Base-by-base conservation (phyloP, 2,888 invertebrate species). In the Agapostemon virescens region DNA sequence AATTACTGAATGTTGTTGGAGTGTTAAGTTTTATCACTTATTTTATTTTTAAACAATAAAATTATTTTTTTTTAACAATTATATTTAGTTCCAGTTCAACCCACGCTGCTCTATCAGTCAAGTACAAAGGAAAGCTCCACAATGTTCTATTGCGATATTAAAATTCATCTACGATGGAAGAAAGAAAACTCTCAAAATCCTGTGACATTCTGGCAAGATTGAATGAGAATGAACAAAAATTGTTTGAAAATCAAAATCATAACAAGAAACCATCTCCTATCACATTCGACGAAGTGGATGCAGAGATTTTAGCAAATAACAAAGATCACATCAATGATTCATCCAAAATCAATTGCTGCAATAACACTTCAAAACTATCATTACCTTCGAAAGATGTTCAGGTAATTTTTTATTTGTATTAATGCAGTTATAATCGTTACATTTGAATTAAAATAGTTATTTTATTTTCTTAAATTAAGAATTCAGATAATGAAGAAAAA, bases 71-170 rank as follows among this genome's bases (percentile, higher is more conserved):
- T 52, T 30, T 1, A 68, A 55, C 15, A 20, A 7, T 9, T 36
- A 49, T 45, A 13, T 81, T 75, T 26, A 84, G 69, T 87, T 89
- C 52, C 82, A 89, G 88, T 74, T 87, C 89, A 66, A 84, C 79
- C 71, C 89, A 89, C 79, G 67, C 87, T 33, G 76, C 89, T 77
- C 75, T 87, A 42, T 84, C 88, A 23, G 88, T 88, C 74, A 55
- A 82, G 55, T 90, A 89, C 85, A 89, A 86, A 84, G 88, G 88
- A 71, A 88, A 84, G 7, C 55, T 81, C 64, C 86, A 85, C 38
- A 85, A 81, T 71, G 85, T 86, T 52, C 55, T 85, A 26, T 79
- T 85, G 72, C 84, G 80, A 76, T 85, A 86, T 74, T 86, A 86
- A 79, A 85, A 84, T 66, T 73, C 86, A 69, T 73, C 84, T 74